These are phyloP conservation scores for Stegastes partitus DNA, from an alignment of 2,113 vertebrate species.

Conservation along the genomic window DNA sequence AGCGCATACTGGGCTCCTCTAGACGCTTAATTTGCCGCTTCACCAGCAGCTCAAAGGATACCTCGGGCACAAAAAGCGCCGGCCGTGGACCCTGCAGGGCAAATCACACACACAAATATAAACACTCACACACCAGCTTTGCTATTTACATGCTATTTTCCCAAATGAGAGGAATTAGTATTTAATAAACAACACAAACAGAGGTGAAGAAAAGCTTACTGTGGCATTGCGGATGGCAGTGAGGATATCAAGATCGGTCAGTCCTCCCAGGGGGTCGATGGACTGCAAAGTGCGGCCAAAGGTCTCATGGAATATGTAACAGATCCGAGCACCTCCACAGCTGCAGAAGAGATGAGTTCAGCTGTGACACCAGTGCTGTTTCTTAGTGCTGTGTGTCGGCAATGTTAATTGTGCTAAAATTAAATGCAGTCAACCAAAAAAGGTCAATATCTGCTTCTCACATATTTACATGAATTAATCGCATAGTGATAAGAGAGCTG, in stretches of 20 bases:
- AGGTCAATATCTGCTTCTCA: conserved; percentile 64
- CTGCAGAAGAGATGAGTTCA: conserved; percentile 65
- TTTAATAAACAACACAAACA: conserved; percentile 10
- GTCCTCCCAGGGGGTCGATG: conserved; percentile 86
- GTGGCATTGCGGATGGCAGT: conserved; percentile 88
- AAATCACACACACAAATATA: conserved; percentile 34
- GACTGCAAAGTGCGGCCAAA: conserved; percentile 88
- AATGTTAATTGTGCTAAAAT: conserved; percentile 47
- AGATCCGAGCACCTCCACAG: conserved; percentile 87
- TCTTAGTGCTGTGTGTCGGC: conserved; percentile 38
- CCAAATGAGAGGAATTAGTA: conserved; percentile 29
- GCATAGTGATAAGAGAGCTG: conserved; percentile 23
- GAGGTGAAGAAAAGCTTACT: conserved; percentile 47
- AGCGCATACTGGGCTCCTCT: conserved; percentile 87
- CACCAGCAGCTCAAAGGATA: conserved; percentile 88
- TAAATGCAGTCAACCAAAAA: conserved; percentile 63
- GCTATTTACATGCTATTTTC: conserved; percentile 12
- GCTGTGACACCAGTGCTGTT: conserved; percentile 29
- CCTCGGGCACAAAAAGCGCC: conserved; percentile 87
- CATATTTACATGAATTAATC: conserved; percentile 61
- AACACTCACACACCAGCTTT: conserved; percentile 1
- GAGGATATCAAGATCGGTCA: conserved; percentile 85
- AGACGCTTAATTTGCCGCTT: conserved; percentile 89
- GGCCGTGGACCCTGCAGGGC: conserved; percentile 84
- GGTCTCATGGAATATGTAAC: conserved; percentile 90